A percentile compares a stretch with the other conserved stretches of the same genome.
Conservation (phyloP, 2,113 vertebrate species). For the Copsychus sechellarum region DNA sequence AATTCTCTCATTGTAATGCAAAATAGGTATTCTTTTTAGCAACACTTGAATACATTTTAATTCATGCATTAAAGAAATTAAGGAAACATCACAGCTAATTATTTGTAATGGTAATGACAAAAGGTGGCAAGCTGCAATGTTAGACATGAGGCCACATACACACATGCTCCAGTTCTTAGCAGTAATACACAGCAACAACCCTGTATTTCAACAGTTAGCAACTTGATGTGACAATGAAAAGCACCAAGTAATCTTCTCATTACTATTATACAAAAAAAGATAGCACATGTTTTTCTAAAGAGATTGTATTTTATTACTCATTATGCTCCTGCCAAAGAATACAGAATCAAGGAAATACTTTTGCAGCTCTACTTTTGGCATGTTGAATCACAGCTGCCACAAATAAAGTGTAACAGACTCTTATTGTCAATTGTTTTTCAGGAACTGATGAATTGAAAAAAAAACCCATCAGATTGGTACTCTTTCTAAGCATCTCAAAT, state of each 20-base stretch:
- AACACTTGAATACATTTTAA: not conserved
- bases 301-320: constrained; percentile 15
- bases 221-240: constrained; percentile 7
- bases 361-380: not conserved
- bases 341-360: constrained; percentile 46
- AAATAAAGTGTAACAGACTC: not conserved
- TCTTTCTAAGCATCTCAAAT: not conserved
- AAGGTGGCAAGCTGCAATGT: not conserved
- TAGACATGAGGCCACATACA: not conserved
- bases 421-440: not conserved
- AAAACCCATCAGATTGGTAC: rapidly evolving
- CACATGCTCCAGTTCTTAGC: not conserved
- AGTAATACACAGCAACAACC: not conserved
- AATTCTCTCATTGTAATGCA: not conserved
- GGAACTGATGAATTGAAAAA: not conserved
- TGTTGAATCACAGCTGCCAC: not conserved
- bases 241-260: constrained; percentile 4
- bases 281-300: constrained; percentile 14
- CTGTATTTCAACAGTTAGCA: constrained; percentile 4
- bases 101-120: not conserved
- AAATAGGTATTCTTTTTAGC: not conserved
- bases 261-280: constrained; percentile 5
- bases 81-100: not conserved
- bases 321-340: constrained; percentile 45
- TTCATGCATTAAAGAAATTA: not conserved